Evolutionary conservation across 2,888 invertebrate genomes (phyloP), one percentile per base, ranked within the genome.

Genomic region (Troides aeacus): DNA sequence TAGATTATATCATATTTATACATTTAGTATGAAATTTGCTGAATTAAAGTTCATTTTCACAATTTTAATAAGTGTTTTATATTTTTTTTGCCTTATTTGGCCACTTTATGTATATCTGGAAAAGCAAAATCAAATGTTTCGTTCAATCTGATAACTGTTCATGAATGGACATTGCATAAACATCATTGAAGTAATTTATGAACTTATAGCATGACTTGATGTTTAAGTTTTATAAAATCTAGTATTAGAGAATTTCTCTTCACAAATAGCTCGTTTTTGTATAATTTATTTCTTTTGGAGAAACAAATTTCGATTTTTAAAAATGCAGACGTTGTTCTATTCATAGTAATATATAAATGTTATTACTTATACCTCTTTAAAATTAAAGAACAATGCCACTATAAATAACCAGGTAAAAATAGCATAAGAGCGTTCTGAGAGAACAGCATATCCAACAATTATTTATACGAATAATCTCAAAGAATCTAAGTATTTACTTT

Each of bases 41-140:
- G 91, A 91, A 92, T 92, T 90, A 92, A 92, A 92, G 88, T 92
- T 92, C 92, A 92, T 92, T 92, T 92, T 92, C 92, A 92, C 90
- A 89, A 91, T 90, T 92, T 92, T 91, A 88, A 79, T 79, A 77
- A 77, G 81, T 84, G 81, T 87, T 88, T 84, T 76, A 76, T 84
- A 80, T 50, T 72, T 68, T 39, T 68, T 72, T 69, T 70, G 64
- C 69, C 67, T 70, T 67, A 63, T 70, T 69, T 71, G 68, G 64
- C 17, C 30, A 12, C 50, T 68, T 58, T 42, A 56, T 62, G 46
- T 15, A 24, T 59, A 65, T 21, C 57, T 21, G 21, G 7, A 18
- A 10, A 21, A 57, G 18, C 50, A 2, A 50, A 57, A 24, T 24
- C 30, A 59, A 10, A 59, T 59, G 24, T 59, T 59, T 23, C 59